These are phyloP conservation scores for Cremastobaeus sp. DNA, from an alignment of 2,888 invertebrate genomes.

Conservation along the genomic window DNA sequence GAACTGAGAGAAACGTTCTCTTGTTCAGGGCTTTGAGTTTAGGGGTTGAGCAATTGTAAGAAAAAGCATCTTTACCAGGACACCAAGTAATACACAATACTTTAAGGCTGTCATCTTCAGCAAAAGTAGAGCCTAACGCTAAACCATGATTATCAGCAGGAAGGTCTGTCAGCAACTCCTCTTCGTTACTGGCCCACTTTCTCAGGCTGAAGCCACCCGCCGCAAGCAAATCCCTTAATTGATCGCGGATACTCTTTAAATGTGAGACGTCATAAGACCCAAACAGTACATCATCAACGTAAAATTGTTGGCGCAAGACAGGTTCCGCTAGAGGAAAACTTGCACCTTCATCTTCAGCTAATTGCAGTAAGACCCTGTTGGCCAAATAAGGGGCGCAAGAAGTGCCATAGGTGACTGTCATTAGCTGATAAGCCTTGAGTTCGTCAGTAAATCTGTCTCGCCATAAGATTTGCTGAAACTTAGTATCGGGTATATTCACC, in stretches of 20 bases:
- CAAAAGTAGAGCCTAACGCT: background rate
- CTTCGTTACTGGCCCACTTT: constrained; percentile 1
- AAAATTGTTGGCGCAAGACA: background rate
- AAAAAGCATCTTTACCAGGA: background rate
- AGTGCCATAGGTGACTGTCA: constrained; percentile 2
- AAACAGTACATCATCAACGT: constrained; percentile 3
- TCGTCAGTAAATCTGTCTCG: too few relatives aligned
- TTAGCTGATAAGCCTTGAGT: background rate
- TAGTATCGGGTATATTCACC: background rate
- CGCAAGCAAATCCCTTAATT: background rate
- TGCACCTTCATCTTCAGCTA: background rate
- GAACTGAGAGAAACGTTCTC: background rate
- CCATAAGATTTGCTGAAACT: background rate
- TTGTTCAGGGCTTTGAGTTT: background rate
- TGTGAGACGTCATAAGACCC: background rate
- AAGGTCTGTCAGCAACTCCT: too few relatives aligned
- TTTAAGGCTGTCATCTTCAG: background rate
- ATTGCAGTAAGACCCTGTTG: background rate
- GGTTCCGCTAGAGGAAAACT: background rate
- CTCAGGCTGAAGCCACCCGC: constrained; percentile 6
- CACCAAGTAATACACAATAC: background rate
- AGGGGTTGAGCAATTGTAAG: background rate
- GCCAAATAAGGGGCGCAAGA: background rate
- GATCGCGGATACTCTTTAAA: background rate
- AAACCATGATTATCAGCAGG: background rate